phyloP scores from a whole-genome alignment of 2,888 invertebrate genomes.

The Sphinx pinastri region DNA sequence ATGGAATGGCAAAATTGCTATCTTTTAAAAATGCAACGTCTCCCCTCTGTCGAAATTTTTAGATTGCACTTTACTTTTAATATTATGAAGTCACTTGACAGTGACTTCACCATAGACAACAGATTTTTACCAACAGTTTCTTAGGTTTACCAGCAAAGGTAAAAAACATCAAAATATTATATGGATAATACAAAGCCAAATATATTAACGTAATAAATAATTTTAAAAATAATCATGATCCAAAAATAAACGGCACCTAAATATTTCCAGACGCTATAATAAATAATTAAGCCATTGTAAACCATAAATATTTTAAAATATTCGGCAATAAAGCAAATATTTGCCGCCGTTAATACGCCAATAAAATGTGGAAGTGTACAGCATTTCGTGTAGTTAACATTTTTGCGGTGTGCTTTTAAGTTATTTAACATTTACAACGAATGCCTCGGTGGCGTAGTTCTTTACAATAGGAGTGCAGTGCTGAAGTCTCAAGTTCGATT shows the following conservation, averaged over 20 bases:
- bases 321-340: not conserved
- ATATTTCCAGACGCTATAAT: not conserved
- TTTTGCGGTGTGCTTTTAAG: not conserved
- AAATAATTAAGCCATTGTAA: constrained; percentile 10
- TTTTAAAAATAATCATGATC: not conserved
- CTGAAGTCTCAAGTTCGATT: too few species aligned
- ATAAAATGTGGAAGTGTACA: not conserved
- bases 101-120: too few species aligned
- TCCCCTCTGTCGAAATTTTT: too few species aligned
- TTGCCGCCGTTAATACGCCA: not conserved
- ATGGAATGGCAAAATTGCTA: too few species aligned
- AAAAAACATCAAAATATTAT: too few species aligned
- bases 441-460: not conserved
- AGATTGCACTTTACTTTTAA: too few species aligned
- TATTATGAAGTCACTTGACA: too few species aligned
- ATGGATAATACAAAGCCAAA: not conserved
- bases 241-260: not conserved
- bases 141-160: too few species aligned
- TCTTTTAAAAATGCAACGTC: too few species aligned
- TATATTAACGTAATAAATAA: not conserved
- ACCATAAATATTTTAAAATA: constrained; percentile 9
- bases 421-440: not conserved
- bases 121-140: too few species aligned
- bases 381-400: not conserved
- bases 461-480: too few species aligned